These are phyloP conservation scores for Fukomys damarensis DNA, from an alignment of 2,113 vertebrate species.

Conservation along the genomic window DNA sequence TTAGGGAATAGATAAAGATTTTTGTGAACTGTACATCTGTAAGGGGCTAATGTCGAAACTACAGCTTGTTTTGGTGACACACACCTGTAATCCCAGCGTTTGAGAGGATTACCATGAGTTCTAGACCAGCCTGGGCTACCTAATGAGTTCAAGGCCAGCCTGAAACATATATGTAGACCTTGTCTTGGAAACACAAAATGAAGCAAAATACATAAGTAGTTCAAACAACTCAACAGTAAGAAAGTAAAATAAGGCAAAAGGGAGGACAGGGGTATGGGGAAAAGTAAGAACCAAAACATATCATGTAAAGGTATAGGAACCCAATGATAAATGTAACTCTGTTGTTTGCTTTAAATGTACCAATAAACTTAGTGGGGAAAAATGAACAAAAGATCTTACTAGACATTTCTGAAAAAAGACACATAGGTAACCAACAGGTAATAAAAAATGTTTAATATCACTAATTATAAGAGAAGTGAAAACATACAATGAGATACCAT, in stretches of 20 bases:
- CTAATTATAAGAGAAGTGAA: neutral
- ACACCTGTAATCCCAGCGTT: neutral
- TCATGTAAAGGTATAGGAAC: too few relatives aligned
- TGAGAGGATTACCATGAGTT: neutral
- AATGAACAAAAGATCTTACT: neutral
- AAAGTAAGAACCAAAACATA: too few relatives aligned
- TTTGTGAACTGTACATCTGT: neutral
- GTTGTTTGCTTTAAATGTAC: too few relatives aligned
- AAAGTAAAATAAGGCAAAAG: neutral
- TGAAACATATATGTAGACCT: neutral
- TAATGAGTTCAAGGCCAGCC: neutral
- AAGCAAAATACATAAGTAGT: neutral
- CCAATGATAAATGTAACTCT: too few relatives aligned
- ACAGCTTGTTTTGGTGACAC: neutral
- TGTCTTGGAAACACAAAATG: neutral
- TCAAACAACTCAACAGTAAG: neutral
- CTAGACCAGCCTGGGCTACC: neutral
- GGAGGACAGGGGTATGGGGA: too few relatives aligned
- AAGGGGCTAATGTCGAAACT: neutral
- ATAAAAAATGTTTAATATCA: neutral
- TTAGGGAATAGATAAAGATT: neutral
- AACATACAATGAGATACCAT: neutral
- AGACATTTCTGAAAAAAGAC: neutral
- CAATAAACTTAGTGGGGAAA: too few relatives aligned
- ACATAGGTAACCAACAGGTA: neutral